These are phyloP conservation scores for Akabosia matsudoensis DNA, from an alignment of 1,140 invertebrate genomes.

Conservation along the genomic window DNA sequence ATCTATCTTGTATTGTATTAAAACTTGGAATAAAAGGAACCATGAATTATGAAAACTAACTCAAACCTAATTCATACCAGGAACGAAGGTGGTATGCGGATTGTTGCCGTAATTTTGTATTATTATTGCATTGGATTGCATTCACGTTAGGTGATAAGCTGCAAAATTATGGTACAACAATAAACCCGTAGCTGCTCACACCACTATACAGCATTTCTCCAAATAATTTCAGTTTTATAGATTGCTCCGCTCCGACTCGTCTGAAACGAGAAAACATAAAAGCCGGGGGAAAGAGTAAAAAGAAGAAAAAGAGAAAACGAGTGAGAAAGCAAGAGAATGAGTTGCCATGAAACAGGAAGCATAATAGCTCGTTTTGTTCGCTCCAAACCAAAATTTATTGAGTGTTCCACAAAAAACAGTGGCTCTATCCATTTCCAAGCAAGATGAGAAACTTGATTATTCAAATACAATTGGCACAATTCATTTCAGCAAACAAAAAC, in stretches of 20 bases:
- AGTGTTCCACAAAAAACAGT: conserved; percentile 1
- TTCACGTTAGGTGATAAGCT: no score
- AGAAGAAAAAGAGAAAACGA: conserved; percentile 6
- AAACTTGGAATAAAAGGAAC: no score
- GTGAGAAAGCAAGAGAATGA: background rate
- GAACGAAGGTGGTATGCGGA: no score
- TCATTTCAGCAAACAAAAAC: conserved; percentile 3
- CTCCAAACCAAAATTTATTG: conserved; percentile 8
- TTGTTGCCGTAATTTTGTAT: no score
- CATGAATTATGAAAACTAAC: no score
- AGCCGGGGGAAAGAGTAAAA: background rate
- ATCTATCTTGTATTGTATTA: no score
- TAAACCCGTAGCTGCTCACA: no score
- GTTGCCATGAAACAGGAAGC: conserved; percentile 17
- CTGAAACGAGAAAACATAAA: background rate
- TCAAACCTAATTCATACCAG: no score
- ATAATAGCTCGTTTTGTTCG: conserved; percentile 9
- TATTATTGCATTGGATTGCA: no score
- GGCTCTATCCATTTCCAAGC: background rate
- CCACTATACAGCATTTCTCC: no score
- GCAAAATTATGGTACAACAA: no score
- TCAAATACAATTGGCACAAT: conserved; percentile 23
- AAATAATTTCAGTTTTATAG: no score
- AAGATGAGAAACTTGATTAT: conserved; percentile 24
- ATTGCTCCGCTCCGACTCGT: background rate